Percentiles rank a stretch among this genome's conserved stretches.
These are phyloP conservation scores for Palaemon carinicauda DNA, from an alignment of 1,140 invertebrate species.

Conservation along the genomic window DNA sequence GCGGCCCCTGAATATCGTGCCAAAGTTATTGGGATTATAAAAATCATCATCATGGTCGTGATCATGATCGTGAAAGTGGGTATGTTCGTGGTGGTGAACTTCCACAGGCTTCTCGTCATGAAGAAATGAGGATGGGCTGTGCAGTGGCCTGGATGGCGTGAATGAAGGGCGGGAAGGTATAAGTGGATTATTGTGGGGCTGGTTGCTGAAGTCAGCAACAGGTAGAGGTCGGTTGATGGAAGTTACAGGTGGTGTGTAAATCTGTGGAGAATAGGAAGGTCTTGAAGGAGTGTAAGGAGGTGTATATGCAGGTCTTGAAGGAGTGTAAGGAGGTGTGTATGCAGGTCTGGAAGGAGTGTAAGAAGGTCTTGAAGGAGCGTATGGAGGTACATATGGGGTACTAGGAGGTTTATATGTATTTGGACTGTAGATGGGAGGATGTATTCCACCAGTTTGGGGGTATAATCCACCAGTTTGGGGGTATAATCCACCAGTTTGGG, in stretches of 20 bases:
- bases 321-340: not conserved
- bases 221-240: not conserved
- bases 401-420: not conserved
- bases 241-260: not conserved
- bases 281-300: not conserved
- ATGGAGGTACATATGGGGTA: not conserved
- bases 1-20: not conserved
- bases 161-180: not conserved
- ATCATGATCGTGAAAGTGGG: constrained; percentile 26
- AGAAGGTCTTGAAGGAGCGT: not conserved
- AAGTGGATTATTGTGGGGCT: not conserved
- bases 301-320: not conserved
- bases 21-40: not conserved
- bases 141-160: not conserved
- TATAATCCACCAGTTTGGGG: not conserved
- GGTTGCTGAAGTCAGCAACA: not conserved
- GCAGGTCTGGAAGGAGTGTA: constrained; percentile 25
- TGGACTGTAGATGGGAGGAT: not conserved
- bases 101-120: not conserved
- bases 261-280: not conserved
- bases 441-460: not conserved
- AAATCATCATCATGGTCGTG: not conserved
- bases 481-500: not conserved
- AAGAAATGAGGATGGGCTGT: not conserved
- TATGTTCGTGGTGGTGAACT: constrained; percentile 39